phyloP scores from a whole-genome alignment of 2,113 vertebrate genomes.

The Aleadryas rufinucha region DNA sequence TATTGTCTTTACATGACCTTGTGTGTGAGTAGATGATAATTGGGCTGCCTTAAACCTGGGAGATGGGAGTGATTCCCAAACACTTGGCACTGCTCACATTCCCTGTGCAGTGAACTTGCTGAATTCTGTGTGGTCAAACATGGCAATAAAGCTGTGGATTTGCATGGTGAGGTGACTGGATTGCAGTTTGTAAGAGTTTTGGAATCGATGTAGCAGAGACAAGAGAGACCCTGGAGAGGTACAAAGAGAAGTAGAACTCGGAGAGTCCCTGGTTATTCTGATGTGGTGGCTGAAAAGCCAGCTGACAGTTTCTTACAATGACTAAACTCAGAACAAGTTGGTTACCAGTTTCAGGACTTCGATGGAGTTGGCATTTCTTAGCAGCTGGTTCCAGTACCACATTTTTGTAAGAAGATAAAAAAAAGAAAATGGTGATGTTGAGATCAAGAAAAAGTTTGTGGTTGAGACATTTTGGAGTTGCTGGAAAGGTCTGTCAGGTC shows the following conservation, averaged over 20 bases:
- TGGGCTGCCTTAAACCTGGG: rapidly evolving
- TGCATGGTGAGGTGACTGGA: background rate
- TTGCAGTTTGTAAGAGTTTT: background rate
- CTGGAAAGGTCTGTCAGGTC: background rate
- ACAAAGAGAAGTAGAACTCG: background rate
- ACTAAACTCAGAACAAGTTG: background rate
- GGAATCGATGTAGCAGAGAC: background rate
- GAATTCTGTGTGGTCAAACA: background rate
- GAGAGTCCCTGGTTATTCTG: background rate
- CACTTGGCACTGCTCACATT: background rate
- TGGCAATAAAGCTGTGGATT: background rate
- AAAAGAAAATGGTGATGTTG: background rate
- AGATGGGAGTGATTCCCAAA: background rate
- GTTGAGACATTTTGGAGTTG: background rate
- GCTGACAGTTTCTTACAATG: background rate
- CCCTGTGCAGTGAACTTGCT: background rate
- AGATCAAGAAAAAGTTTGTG: background rate
- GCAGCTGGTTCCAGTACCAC: background rate
- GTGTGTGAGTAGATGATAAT: background rate
- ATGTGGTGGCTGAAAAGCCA: background rate
- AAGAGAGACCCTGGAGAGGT: background rate
- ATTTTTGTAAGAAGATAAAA: background rate
- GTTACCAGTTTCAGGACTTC: background rate
- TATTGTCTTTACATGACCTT: background rate
- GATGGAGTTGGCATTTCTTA: background rate